Conservation (phyloP, 2,113 vertebrate genomes). For the Pantherophis guttatus region DNA sequence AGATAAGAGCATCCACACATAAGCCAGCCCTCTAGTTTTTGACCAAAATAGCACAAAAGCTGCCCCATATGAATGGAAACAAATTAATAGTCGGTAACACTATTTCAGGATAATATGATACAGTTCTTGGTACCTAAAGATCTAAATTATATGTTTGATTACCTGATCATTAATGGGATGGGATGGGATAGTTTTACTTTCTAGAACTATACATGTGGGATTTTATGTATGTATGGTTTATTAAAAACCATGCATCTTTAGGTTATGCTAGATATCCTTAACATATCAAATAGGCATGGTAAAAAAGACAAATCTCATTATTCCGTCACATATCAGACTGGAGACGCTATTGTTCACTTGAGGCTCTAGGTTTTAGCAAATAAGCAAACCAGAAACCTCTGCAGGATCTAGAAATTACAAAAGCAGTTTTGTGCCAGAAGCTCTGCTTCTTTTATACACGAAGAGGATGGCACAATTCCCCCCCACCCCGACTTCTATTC, state of each 20-base stretch:
- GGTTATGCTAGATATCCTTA: neutral
- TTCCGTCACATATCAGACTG: too few species aligned
- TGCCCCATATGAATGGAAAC: neutral
- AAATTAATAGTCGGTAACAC: neutral
- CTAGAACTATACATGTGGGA: neutral
- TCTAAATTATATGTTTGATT: neutral
- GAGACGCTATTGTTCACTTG: too few species aligned
- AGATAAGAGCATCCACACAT: neutral
- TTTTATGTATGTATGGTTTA: neutral
- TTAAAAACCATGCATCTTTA: neutral
- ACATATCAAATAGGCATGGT: neutral
- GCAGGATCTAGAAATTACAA: too few species aligned
- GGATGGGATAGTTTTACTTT: neutral
- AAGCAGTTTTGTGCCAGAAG: too few species aligned
- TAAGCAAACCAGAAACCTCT: too few species aligned
- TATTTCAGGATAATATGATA: neutral
- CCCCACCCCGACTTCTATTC: too few species aligned
- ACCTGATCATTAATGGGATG: neutral
- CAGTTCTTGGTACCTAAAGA: neutral
- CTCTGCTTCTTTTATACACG: too few species aligned
- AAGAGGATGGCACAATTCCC: too few species aligned
- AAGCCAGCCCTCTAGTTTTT: neutral
- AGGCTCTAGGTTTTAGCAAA: too few species aligned
- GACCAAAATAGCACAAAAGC: neutral
- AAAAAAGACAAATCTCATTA: neutral